A percentile compares a stretch with the other conserved stretches of the same genome.
These are phyloP conservation scores for Erythrolamprus reginae DNA, from an alignment of 2,113 vertebrate genomes.

Conservation along the genomic window DNA sequence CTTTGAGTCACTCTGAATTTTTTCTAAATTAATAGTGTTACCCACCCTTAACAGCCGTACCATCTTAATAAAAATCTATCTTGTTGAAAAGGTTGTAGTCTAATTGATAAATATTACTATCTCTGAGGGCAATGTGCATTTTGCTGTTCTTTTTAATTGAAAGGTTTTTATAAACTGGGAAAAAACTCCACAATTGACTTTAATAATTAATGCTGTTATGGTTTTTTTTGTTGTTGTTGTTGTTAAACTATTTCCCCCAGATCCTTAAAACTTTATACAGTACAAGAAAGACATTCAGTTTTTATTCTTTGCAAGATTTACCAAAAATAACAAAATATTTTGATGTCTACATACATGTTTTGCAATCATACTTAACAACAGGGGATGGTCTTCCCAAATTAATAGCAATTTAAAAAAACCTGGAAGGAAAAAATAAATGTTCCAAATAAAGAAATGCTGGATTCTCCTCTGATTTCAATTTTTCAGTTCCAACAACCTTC, in stretches of 20 bases:
- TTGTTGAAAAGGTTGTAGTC: background rate
- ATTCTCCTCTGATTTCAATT: background rate
- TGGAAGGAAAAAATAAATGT: background rate
- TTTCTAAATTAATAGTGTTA: background rate
- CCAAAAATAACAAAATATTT: background rate
- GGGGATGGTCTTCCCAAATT: background rate
- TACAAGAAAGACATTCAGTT: background rate
- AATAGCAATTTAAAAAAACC: background rate
- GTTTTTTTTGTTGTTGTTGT: too few relatives aligned
- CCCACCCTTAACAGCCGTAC: background rate
- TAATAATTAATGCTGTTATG: background rate
- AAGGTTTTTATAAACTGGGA: background rate
- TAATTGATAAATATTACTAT: background rate
- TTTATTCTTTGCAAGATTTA: background rate
- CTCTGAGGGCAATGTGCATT: background rate
- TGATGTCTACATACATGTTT: background rate
- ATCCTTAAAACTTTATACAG: background rate
- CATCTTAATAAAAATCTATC: background rate
- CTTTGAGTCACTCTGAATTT: background rate
- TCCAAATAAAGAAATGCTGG: background rate
- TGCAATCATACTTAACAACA: background rate
- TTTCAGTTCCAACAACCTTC: background rate
- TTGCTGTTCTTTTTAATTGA: background rate
- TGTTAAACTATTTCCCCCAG: background rate
- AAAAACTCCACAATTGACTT: background rate